A percentile compares a stretch with the other conserved stretches of the same genome.
These are phyloP conservation scores for Brachypalpus laphriformis DNA, from an alignment of 2,888 invertebrate species.

Conservation along the genomic window DNA sequence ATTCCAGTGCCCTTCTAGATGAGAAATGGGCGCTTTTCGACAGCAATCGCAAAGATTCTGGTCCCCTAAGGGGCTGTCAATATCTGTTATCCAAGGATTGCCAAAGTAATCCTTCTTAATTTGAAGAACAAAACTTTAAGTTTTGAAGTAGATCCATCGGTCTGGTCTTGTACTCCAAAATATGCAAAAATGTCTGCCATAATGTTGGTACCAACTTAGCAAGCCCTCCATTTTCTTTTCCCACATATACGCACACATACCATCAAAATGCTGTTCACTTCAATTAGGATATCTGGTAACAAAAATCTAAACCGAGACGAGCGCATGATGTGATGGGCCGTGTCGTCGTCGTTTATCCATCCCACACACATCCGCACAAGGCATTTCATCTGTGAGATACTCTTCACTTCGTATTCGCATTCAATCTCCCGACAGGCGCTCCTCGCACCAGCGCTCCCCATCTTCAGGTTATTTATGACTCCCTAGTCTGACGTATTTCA, in stretches of 20 bases:
- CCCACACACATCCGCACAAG: conserved; percentile 10
- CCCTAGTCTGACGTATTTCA: conserved; percentile 73
- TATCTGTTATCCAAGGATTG: too few relatives aligned
- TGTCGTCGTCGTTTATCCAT: conserved; percentile 25
- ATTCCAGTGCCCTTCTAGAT: too few relatives aligned
- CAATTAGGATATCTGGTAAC: conserved; percentile 24
- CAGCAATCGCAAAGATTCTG: too few relatives aligned
- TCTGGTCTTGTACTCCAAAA: too few relatives aligned
- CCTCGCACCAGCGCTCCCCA: neutral
- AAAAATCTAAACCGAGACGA: conserved; percentile 40
- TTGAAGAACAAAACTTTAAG: too few relatives aligned
- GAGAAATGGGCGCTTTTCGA: too few relatives aligned
- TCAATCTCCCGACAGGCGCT: conserved; percentile 50
- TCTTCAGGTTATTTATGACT: conserved; percentile 64
- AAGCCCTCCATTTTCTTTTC: conserved; percentile 22
- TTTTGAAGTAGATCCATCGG: too few relatives aligned
- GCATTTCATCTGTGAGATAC: conserved; percentile 37
- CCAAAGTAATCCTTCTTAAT: too few relatives aligned
- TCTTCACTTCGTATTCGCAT: conserved; percentile 51
- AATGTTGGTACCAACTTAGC: neutral
- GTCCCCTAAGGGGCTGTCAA: too few relatives aligned
- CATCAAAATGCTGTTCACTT: neutral
- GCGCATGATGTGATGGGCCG: conserved; percentile 49
- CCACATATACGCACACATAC: neutral
- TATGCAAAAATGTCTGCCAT: neutral